These are phyloP conservation scores for Stenopsyche tienmushanensis DNA, from an alignment of 1,140 invertebrate species.

Conservation along the genomic window DNA sequence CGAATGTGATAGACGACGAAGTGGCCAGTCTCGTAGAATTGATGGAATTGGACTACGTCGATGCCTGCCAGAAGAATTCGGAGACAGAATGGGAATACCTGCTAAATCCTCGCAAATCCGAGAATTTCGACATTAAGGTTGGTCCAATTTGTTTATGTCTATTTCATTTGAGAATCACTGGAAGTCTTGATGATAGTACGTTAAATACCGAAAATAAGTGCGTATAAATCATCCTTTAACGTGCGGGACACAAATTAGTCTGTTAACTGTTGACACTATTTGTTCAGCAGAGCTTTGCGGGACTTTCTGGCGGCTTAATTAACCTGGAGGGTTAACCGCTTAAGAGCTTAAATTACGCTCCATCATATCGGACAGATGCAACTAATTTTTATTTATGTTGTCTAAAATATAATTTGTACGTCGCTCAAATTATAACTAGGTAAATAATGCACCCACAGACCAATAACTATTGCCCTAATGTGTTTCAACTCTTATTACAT, in stretches of 20 bases:
- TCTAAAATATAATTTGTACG: too few species aligned
- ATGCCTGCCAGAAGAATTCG: conserved; percentile 43
- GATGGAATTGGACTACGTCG: conserved; percentile 47
- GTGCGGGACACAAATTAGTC: not conserved
- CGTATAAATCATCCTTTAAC: conserved; percentile 10
- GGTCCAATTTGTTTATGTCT: conserved; percentile 9
- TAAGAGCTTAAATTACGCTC: not conserved
- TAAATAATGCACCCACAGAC: too few species aligned
- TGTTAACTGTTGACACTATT: conserved; percentile 1
- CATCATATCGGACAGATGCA: too few species aligned
- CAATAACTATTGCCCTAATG: too few species aligned
- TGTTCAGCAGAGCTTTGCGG: conserved; percentile 1
- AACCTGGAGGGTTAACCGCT: not conserved
- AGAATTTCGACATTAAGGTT: conserved; percentile 38
- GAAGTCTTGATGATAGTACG: not conserved
- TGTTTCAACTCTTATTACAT: too few species aligned
- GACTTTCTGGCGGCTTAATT: too few species aligned
- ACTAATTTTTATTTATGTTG: too few species aligned
- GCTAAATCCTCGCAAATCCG: conserved; percentile 40
- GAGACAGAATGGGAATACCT: conserved; percentile 47
- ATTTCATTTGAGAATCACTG: not conserved
- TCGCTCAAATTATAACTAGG: too few species aligned
- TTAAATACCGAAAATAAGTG: conserved; percentile 5
- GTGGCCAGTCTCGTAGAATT: conserved; percentile 42
- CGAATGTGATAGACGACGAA: not conserved